A percentile compares a stretch with the other conserved stretches of the same genome.
Evolutionary conservation across 2,797 vertebrate genomes (phyloP).

Genomic region (Macropus fuliginosus): DNA sequence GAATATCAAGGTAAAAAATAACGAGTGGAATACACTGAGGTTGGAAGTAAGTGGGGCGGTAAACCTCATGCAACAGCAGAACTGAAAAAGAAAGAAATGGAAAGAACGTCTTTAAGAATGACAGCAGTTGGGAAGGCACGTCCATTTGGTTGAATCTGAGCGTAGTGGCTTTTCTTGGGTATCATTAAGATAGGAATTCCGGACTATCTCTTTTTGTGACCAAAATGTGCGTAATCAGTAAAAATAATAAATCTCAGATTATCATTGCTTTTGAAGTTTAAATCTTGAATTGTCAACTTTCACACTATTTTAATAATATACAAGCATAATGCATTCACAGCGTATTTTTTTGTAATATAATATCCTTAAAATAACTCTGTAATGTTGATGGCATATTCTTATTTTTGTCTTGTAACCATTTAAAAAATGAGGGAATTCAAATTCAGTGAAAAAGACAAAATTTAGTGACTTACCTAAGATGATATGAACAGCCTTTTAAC

Average conservation of each 20-base stretch:
- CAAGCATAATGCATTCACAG: neutral
- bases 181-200: neutral
- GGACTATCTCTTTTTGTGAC: neutral
- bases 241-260: neutral
- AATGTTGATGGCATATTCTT: neutral
- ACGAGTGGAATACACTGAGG: neutral
- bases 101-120: no score
- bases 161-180: neutral
- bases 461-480: neutral
- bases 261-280: neutral
- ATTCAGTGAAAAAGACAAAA: neutral
- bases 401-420: neutral
- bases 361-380: neutral
- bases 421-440: neutral
- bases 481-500: neutral
- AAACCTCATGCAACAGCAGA: no score
- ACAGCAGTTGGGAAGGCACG: neutral
- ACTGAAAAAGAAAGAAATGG: no score
- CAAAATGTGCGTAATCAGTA: neutral
- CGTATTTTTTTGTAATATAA: neutral
- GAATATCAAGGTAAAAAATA: neutral
- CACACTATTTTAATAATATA: neutral
- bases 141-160: neutral
- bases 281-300: neutral
- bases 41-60: neutral